phyloP scores from a whole-genome alignment of 2,888 invertebrate species.

The Morinoia aosen region DNA sequence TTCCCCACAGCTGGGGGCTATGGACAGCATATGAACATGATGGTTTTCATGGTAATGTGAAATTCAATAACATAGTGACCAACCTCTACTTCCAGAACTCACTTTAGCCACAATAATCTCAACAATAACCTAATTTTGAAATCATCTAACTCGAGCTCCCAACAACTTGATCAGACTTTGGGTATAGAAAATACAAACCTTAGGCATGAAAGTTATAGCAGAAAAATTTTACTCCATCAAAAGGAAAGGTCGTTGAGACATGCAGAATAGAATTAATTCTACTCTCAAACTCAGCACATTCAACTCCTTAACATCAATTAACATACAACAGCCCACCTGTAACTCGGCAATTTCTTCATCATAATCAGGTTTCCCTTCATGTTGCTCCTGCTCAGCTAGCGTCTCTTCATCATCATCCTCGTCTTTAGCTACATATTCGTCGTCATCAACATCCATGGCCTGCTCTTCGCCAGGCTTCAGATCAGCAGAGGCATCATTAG shows the following conservation, averaged over 20 bases:
- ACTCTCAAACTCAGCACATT: background rate
- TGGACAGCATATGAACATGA: too few relatives aligned
- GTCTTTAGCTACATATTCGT: constrained; percentile 57
- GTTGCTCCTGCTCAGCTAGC: constrained; percentile 63
- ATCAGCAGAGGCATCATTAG: background rate
- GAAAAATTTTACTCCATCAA: background rate
- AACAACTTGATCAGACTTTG: too few relatives aligned
- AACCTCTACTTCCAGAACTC: too few relatives aligned
- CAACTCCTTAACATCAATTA: background rate
- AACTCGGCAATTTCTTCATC: constrained; percentile 60
- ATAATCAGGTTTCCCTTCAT: constrained; percentile 59
- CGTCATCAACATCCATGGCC: constrained; percentile 44
- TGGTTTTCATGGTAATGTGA: too few relatives aligned
- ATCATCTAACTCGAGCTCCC: too few relatives aligned
- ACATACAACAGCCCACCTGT: constrained; percentile 39
- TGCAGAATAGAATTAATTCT: background rate
- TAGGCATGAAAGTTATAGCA: background rate
- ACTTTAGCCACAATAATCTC: too few relatives aligned
- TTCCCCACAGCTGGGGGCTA: too few relatives aligned
- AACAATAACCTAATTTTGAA: too few relatives aligned
- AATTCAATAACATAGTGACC: too few relatives aligned
- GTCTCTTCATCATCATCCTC: constrained; percentile 67
- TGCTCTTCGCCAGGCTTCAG: background rate
- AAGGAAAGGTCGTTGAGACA: background rate
- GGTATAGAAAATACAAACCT: too few relatives aligned